phyloP scores from a whole-genome alignment of 2,888 invertebrate species.

The Apotomis capreana region DNA sequence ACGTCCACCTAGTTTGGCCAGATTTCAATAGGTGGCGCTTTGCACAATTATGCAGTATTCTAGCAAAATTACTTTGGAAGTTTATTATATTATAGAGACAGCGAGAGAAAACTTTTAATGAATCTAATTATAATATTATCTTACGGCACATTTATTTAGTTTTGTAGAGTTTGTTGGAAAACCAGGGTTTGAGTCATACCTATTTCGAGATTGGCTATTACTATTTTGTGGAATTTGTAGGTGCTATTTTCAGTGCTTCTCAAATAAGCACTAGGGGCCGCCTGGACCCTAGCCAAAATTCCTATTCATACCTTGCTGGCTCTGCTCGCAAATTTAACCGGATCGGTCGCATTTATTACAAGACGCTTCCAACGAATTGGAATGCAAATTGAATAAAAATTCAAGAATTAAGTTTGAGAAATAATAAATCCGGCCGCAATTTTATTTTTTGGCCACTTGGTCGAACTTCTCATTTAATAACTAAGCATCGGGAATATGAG shows the following conservation, averaged over 20 bases:
- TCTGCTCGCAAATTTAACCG: constrained; percentile 61
- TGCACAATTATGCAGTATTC: neutral
- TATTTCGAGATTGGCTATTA: constrained; percentile 26
- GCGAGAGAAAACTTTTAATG: no score
- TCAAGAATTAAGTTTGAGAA: neutral
- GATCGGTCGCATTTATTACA: constrained; percentile 55
- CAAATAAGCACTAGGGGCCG: constrained; percentile 56
- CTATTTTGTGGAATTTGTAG: constrained; percentile 34
- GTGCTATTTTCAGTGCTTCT: constrained; percentile 44
- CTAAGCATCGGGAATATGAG: no score
- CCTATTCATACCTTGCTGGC: constrained; percentile 67
- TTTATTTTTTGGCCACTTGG: no score
- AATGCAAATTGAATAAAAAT: constrained; percentile 48
- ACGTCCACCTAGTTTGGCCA: constrained; percentile 1
- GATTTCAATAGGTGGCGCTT: constrained; percentile 50
- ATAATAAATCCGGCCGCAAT: no score
- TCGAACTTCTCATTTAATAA: no score
- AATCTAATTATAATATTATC: no score
- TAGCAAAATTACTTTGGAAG: no score
- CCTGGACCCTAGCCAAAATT: constrained; percentile 67
- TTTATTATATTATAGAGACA: no score
- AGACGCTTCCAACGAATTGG: constrained; percentile 49
- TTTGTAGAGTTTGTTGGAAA: neutral
- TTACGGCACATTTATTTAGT: no score
- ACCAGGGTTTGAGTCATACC: no score